phyloP scores from a whole-genome alignment of 2,113 vertebrate genomes.

The Chamaea fasciata region DNA sequence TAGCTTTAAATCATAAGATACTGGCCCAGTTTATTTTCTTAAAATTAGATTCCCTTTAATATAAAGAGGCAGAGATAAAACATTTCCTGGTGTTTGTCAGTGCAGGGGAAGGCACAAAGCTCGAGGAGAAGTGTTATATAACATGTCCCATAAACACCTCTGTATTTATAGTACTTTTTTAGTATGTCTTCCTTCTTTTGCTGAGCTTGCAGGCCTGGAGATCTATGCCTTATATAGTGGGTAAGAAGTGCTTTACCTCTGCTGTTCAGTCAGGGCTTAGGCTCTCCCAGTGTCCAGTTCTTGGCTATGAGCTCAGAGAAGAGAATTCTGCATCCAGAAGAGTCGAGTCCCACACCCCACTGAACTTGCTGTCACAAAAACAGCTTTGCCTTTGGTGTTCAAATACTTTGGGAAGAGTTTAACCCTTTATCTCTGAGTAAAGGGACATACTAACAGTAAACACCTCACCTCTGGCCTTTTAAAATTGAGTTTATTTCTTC shows the following conservation, averaged over 20 bases:
- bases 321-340: neutral
- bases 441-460: neutral
- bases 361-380: neutral
- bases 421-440: neutral
- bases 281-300: neutral
- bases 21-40: neutral
- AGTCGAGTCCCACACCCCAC: neutral
- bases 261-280: neutral
- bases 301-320: neutral
- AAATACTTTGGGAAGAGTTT: neutral
- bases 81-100: neutral
- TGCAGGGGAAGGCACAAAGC: neutral
- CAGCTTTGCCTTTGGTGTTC: neutral
- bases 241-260: neutral
- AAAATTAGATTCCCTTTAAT: slow-evolving; percentile 1
- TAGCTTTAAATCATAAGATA: neutral
- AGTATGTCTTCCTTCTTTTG: neutral
- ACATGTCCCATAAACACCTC: neutral
- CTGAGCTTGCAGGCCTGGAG: neutral
- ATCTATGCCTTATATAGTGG: neutral
- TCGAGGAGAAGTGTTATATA: neutral
- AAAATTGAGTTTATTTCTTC: neutral
- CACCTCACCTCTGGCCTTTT: neutral
- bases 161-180: neutral
- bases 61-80: neutral